Conservation (phyloP, 2,113 vertebrate genomes). For the Burhinus oedicnemus region DNA sequence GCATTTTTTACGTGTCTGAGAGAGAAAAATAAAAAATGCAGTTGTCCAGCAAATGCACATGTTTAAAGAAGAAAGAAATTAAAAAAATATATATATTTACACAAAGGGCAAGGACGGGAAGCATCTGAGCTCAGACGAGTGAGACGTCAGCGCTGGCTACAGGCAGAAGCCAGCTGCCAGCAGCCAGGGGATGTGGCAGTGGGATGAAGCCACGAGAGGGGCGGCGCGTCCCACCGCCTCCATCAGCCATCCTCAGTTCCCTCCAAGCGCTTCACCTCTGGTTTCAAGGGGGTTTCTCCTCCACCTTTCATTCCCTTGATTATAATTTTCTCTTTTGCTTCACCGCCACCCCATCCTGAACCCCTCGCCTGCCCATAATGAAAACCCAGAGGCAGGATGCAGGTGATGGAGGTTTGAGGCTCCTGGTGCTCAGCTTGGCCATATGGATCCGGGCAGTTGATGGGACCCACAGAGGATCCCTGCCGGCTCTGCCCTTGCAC, state of each 20-base stretch:
- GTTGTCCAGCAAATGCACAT: slow-evolving; percentile 84
- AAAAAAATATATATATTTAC: slow-evolving; percentile 3
- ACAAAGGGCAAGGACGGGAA: slow-evolving; percentile 8
- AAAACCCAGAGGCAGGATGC: not conserved
- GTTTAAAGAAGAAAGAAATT: slow-evolving; percentile 47
- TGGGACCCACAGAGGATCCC: not conserved
- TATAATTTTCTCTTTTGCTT: not conserved
- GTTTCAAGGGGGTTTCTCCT: not conserved
- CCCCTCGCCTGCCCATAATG: rapidly evolving
- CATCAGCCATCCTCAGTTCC: not conserved
- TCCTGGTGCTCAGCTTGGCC: not conserved
- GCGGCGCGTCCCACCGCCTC: rapidly evolving
- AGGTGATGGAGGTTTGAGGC: not conserved
- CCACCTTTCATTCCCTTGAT: not conserved
- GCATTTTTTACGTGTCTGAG: slow-evolving; percentile 69
- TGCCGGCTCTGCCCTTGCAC: not conserved
- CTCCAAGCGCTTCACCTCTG: not conserved
- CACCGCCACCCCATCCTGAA: too few relatives aligned
- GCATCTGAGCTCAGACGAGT: not conserved
- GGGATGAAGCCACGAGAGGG: not conserved
- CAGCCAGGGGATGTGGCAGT: not conserved
- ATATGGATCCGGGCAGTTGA: rapidly evolving
- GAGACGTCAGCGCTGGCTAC: not conserved
- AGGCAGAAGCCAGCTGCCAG: slow-evolving; percentile 65
- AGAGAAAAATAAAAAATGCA: slow-evolving; percentile 73